These are phyloP conservation scores for Schizothorax lantsangensis DNA, from an alignment of 2,797 vertebrate genomes.

Conservation along the genomic window DNA sequence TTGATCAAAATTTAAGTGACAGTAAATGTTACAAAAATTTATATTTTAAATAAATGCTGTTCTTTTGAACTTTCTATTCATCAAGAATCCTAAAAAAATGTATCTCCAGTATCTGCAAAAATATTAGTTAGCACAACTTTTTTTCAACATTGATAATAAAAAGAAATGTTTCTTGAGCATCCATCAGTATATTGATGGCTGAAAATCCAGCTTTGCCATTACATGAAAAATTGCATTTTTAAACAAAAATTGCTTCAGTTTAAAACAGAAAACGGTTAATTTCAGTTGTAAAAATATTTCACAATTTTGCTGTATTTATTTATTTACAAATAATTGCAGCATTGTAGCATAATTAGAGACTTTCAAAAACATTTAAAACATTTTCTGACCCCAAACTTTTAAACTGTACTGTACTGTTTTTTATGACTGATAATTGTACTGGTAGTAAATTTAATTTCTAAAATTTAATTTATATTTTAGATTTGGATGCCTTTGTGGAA, in stretches of 20 bases:
- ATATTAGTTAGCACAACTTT: not conserved
- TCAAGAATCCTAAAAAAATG: not conserved
- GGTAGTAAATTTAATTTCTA: not conserved
- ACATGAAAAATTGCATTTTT: not conserved
- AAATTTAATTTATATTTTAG: constrained; percentile 60
- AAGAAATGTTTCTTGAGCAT: not conserved
- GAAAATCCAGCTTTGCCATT: not conserved
- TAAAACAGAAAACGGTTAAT: not conserved
- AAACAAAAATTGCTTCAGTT: too few species aligned
- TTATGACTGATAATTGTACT: not conserved
- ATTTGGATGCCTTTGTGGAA: constrained; percentile 78
- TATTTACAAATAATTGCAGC: not conserved
- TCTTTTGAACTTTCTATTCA: not conserved
- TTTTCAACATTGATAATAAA: not conserved
- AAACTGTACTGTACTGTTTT: not conserved
- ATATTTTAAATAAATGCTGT: not conserved
- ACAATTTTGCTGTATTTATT: not conserved
- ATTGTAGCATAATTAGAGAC: not conserved
- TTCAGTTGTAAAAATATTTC: not conserved
- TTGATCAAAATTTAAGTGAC: not conserved
- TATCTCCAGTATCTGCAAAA: not conserved
- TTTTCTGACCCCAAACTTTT: not conserved
- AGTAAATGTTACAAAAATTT: not conserved
- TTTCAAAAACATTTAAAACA: not conserved
- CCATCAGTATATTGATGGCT: not conserved